Conservation (phyloP, 2,113 vertebrate genomes). For the Raja brachyura region DNA sequence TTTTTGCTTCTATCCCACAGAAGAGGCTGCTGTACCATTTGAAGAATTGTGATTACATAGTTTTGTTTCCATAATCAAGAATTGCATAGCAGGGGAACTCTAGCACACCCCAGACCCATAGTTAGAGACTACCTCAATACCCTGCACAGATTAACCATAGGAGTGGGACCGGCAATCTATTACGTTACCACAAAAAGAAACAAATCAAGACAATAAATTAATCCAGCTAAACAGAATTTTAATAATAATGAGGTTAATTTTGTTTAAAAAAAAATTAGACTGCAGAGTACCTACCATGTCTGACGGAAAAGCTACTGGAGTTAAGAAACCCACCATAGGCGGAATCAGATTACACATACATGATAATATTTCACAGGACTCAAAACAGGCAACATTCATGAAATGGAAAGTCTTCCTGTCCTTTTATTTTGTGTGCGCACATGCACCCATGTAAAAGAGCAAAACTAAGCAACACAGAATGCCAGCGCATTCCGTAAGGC, state of each 20-base stretch:
- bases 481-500: constrained; percentile 32
- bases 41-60: constrained; percentile 33
- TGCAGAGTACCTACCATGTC: constrained; percentile 8
- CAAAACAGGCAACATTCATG: constrained; percentile 19
- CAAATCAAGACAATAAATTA: constrained; percentile 37
- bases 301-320: constrained; percentile 21
- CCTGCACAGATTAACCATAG: constrained; percentile 37
- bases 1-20: constrained; percentile 25
- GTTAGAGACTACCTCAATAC: constrained; percentile 25
- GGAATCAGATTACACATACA: constrained; percentile 13
- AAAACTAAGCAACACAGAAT: constrained; percentile 27
- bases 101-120: constrained; percentile 12
- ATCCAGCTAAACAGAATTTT: constrained; percentile 36
- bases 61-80: constrained; percentile 34
- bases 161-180: constrained; percentile 11
- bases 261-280: constrained; percentile 1
- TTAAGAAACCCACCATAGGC: constrained; percentile 10
- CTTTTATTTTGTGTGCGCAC: background rate
- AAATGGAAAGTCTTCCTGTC: constrained; percentile 17
- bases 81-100: constrained; percentile 36
- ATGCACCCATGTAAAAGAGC: background rate
- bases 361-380: constrained; percentile 36
- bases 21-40: constrained; percentile 37
- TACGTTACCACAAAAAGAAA: constrained; percentile 23
- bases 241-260: constrained; percentile 36